These are phyloP conservation scores for Leuciscus idus DNA, from an alignment of 2,113 vertebrate species.

Conservation along the genomic window DNA sequence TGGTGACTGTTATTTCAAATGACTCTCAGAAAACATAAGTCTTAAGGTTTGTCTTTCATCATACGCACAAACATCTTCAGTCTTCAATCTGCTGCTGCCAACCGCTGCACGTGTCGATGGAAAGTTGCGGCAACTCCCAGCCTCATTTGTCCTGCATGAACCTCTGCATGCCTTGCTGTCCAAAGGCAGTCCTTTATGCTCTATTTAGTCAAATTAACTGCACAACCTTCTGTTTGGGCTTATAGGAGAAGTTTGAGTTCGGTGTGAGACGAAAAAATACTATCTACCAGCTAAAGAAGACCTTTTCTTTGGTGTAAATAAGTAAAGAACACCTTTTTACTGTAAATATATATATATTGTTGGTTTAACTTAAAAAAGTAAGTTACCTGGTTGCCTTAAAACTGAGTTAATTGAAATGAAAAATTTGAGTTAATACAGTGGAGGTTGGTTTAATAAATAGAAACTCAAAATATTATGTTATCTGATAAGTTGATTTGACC, in stretches of 20 bases:
- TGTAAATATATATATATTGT: too few species aligned
- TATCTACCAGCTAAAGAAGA: background rate
- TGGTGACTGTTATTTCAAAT: slow-evolving; percentile 73
- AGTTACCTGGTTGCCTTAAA: too few species aligned
- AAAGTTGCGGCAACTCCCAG: slow-evolving; percentile 29
- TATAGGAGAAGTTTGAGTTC: background rate
- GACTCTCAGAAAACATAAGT: slow-evolving; percentile 72
- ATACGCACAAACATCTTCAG: slow-evolving; percentile 27
- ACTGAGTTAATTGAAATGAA: too few species aligned
- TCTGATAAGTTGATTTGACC: too few species aligned
- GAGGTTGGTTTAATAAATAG: too few species aligned
- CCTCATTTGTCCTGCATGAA: slow-evolving; percentile 7
- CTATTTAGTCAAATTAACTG: background rate
- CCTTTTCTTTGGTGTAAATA: background rate
- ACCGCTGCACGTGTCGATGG: slow-evolving; percentile 28
- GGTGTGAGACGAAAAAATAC: background rate
- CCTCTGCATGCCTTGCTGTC: background rate
- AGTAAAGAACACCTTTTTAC: too few species aligned
- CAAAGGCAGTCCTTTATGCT: slow-evolving; percentile 3
- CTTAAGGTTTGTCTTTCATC: slow-evolving; percentile 45
- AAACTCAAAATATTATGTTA: too few species aligned
- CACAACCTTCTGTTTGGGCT: background rate
- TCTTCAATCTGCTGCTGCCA: slow-evolving; percentile 25
- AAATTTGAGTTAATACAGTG: too few species aligned
- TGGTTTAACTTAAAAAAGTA: too few species aligned